These are phyloP conservation scores for Steatornis caripensis DNA, from an alignment of 2,113 vertebrate species.

Conservation along the genomic window DNA sequence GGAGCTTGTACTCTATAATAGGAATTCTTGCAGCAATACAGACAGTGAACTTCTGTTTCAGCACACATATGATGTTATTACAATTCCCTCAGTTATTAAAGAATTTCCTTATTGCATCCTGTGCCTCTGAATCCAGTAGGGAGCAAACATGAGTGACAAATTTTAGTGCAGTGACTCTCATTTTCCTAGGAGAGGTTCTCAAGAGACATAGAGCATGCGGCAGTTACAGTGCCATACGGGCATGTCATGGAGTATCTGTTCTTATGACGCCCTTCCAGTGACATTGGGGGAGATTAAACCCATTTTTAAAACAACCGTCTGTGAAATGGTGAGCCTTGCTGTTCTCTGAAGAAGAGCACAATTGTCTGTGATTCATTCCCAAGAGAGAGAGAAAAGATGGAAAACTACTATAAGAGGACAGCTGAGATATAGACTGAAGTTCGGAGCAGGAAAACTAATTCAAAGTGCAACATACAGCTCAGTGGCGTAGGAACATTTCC, in stretches of 20 bases:
- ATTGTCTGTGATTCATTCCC: neutral
- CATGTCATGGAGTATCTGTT: neutral
- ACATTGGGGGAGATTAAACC: neutral
- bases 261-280: neutral
- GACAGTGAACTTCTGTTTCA: neutral
- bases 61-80: neutral
- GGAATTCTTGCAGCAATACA: neutral
- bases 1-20: neutral
- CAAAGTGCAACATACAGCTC: neutral
- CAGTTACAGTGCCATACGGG: neutral
- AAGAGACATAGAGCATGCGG: neutral
- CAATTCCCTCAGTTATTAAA: neutral
- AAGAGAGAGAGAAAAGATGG: neutral
- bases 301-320: neutral
- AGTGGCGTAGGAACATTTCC: neutral
- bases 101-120: neutral
- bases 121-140: neutral
- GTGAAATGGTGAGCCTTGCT: neutral
- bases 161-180: neutral
- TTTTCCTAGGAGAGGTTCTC: neutral
- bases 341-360: neutral
- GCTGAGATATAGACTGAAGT: neutral
- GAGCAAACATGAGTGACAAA: neutral
- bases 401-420: neutral
- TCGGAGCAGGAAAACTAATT: neutral